Base-by-base conservation (phyloP, 2,113 vertebrate genomes). In the Aspiorhynchus laticeps region DNA sequence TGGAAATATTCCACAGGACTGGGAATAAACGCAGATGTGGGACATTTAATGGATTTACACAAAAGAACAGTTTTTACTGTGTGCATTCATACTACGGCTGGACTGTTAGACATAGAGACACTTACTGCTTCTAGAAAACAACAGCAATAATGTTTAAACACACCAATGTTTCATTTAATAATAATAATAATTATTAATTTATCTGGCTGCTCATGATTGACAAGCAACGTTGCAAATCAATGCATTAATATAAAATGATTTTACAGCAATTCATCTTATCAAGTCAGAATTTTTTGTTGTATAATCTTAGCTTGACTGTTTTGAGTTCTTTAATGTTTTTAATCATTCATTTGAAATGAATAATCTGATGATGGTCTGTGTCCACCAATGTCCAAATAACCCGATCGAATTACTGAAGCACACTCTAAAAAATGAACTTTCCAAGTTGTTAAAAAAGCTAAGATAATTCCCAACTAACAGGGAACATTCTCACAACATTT, bases 1-100 rank as follows among this genome's bases (percentile, higher is more conserved):
- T 69, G 56, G 67, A 88, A 85, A 76, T 17, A 73, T 85, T 83
- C 85, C 76, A 82, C 75, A 71, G 19, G 24, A 61, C 26, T 36
- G 21, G n/a, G 7, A n/a, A 46, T 15, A 41, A 6, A 38, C 33
- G 21, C 33, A 67, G 28, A 67, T 33, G 63, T 31, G 33, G 9
- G 2, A 11, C 17, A 24, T 43, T 74, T 26, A 43, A 36, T 41
- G 71, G 36, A 41, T 74, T 43, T 36, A 41, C 36, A 75, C 5
- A 43, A 0, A 1, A 75, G 21, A 75, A n/a, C 24, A 15, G 2
- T 9, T 69, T 36, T 71, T 36, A 71, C 31, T 24, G 69, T 65
- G 63, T 19, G 7, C 15, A 5, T 15, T 28, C 5, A 11, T 33
- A 14, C 6, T 33, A 7, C 14, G 2, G 28, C 31, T 71, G 67